Conservation (phyloP, 2,113 vertebrate genomes). For the Scalopus aquaticus region DNA sequence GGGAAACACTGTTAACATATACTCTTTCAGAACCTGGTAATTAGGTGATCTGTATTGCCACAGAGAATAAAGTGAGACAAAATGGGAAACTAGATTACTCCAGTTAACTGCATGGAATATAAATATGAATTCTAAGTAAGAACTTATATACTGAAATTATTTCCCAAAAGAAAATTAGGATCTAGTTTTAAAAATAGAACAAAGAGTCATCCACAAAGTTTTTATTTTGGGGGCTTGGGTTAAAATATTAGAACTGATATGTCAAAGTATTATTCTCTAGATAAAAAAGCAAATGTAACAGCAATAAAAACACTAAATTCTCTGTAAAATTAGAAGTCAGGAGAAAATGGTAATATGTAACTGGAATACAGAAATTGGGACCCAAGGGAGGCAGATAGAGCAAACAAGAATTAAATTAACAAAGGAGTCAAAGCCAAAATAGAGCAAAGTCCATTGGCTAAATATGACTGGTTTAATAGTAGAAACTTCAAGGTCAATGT, state of each 20-base stretch:
- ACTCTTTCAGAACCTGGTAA: neutral
- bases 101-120: neutral
- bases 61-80: conserved; percentile 9
- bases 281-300: neutral
- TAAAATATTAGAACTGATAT: conserved; percentile 24
- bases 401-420: neutral
- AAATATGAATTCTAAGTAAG: neutral
- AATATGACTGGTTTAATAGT: neutral
- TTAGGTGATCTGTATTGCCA: neutral
- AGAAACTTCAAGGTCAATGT: neutral
- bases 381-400: neutral
- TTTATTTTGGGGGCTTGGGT: neutral
- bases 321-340: neutral
- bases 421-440: neutral
- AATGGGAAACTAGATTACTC: neutral
- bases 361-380: neutral
- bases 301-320: neutral
- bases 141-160: neutral
- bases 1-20: neutral
- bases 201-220: neutral
- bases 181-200: neutral
- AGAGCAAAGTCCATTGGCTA: neutral
- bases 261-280: neutral
- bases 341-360: neutral
- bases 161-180: neutral